Base-by-base conservation (phyloP, 37 sponge, comb jelly and placozoan species). In the Petrosia ficiformis region DNA sequence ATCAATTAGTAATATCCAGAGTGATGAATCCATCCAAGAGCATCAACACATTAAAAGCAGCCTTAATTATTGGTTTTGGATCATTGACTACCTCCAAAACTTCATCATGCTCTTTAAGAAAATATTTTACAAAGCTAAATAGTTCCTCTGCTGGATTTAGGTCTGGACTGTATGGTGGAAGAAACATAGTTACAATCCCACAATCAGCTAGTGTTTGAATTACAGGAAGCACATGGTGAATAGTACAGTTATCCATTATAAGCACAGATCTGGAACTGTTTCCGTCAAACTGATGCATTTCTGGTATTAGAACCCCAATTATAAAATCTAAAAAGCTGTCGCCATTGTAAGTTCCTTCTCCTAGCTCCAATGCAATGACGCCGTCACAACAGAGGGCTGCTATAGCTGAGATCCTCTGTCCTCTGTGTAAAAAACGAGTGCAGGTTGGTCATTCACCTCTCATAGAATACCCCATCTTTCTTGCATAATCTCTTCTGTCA, bases 131-230 rank as follows among this genome's bases (percentile, higher is more conserved):
- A 37, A 52, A 78, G 59, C 80, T 79, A 60, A 79, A 79, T 8
- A 69, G 41, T 22, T 83, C 72, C 65, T 83, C 84, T 24, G 76
- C 70, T 2, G 84, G 84, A 60, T 75, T 76, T 21, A 76, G 61
- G 41, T 83, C 77, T 26, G 84, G 84, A 40, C 72, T 70, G 29
- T 83, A 83, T 59, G 84, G 84, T n/a, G 84, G 84, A 16, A 83
- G 65, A 68, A 42, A 82, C 8, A 73, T 43, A 5, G 54, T 59
- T 19, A 74, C 1, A 36, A 74, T 82, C 10, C 77, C 77, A 75
- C 65, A 60, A 28, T 67, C 65, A 31, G 39, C 16, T 39, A 83
- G 54, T 31, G 30, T 8, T 35, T 70, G 33, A 24, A 1, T 39
- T 6, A 83, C 77, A 21, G 73, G 75, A 2, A 65, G 1, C 1